Evolutionary conservation across 2,888 invertebrate species (phyloP), one percentile per base, ranked within the genome.

Genomic region (Drosophila mimetica): DNA sequence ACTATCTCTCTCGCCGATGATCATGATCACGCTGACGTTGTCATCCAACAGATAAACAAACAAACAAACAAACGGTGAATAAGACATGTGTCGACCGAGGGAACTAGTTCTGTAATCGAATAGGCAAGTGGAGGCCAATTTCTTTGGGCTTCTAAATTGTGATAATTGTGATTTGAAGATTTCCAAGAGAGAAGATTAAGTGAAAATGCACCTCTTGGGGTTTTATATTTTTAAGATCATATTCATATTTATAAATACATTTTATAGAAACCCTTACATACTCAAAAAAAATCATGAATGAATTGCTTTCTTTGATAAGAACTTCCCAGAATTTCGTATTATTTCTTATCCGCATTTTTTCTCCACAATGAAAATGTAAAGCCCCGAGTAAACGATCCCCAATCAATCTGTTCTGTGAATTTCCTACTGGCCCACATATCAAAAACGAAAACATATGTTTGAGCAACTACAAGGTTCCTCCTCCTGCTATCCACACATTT

Each of bases 61-160:
- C 30, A 53, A 37, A 58, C 14, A 53, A 54, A 51, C 32, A 63
- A 36, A 58, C 25, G 47, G 48, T 63, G 59, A 47, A 60, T 65
- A 46, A 65, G 53, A 36, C 34, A 64, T 7, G 25, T 14, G 32
- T 20, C 42, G 28, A 36, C 54, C 70, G 16, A 47, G 16, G 32
- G 77, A 85, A 79, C 86, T 48, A 64, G 86, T 78, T 76, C 74
- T 78, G 85, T 84, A 86, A 75, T 74, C 65, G 28, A 86, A 86
- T 86, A 77, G 67, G 63, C 20, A 47, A 37, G 48, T n/a, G 22
- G 22, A 44, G 52, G 46, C 59, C 54, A 55, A 46, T 46, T 52
- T 36, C 47, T 50, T 51, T 54, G 22, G 32, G 25, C 25, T 8
- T 46, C 18, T 28, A 46, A 54, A 28, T 28, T 25, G 48, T 70